Conservation (phyloP, 2,888 invertebrate genomes). For the Pseudanteris insignis region DNA sequence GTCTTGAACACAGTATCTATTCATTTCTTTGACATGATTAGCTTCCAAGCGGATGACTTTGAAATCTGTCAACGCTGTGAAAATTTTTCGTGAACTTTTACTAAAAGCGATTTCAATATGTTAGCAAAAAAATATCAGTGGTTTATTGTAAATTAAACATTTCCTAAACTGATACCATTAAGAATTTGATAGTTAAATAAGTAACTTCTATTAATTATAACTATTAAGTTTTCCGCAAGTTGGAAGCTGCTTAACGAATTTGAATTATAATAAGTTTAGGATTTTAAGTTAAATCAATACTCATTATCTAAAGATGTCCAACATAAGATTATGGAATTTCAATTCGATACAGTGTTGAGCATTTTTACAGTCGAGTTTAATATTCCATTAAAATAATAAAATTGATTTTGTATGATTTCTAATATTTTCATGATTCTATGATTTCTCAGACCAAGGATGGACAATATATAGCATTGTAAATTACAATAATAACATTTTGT, state of each 20-base stretch:
- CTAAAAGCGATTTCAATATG: too few species aligned
- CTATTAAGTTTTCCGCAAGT: conserved; percentile 21
- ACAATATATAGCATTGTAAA: conserved; percentile 3
- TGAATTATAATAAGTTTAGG: background rate
- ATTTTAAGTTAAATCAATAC: too few species aligned
- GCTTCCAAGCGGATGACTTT: conserved; percentile 45
- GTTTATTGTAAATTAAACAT: too few species aligned
- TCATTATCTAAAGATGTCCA: too few species aligned
- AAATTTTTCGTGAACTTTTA: too few species aligned
- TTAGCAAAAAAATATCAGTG: too few species aligned
- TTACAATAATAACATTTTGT: conserved; percentile 11
- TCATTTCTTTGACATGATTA: conserved; percentile 26
- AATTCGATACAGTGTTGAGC: conserved; percentile 27
- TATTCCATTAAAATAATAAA: conserved; percentile 1
- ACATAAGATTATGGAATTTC: background rate
- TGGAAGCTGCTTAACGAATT: conserved; percentile 15
- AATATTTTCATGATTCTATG: background rate
- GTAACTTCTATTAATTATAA: too few species aligned
- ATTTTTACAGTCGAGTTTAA: conserved; percentile 5
- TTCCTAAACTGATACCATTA: too few species aligned
- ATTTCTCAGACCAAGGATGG: conserved; percentile 28
- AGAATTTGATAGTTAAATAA: too few species aligned
- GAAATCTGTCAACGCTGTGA: too few species aligned
- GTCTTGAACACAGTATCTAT: conserved; percentile 33
- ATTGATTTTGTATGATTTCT: conserved; percentile 10